These are phyloP conservation scores for Cavia porcellus DNA, from an alignment of 2,113 vertebrate species.

Conservation along the genomic window DNA sequence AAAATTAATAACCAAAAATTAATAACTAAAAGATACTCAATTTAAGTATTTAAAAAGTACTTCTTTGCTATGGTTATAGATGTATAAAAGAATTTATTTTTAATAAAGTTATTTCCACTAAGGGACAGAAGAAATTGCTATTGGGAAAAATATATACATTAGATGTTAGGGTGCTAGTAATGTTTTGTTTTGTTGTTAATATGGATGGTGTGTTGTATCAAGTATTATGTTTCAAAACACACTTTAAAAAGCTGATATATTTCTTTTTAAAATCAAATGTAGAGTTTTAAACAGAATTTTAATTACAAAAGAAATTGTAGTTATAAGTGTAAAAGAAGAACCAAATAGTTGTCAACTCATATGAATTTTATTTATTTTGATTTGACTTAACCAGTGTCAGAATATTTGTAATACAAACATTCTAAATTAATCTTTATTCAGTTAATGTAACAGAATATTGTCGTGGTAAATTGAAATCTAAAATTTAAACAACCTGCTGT, in stretches of 20 bases:
- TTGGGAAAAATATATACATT: not conserved
- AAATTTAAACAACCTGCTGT: slow-evolving; percentile 48
- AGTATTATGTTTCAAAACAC: slow-evolving; percentile 33
- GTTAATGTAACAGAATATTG: slow-evolving; percentile 40
- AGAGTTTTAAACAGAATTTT: slow-evolving; percentile 51
- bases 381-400: slow-evolving; percentile 55
- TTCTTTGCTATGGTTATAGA: not conserved
- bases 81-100: slow-evolving; percentile 22
- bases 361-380: slow-evolving; percentile 14
- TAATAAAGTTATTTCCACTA: slow-evolving; percentile 30
- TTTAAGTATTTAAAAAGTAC: slow-evolving; percentile 1
- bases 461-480: slow-evolving; percentile 15
- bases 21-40: not conserved
- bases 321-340: slow-evolving; percentile 56
- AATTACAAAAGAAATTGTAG: slow-evolving; percentile 58
- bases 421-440: slow-evolving; percentile 52
- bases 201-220: slow-evolving; percentile 43
- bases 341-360: slow-evolving; percentile 49
- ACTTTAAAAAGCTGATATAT: not conserved
- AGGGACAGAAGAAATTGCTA: not conserved
- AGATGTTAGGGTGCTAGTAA: not conserved
- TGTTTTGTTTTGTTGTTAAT: not conserved
- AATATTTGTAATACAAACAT: slow-evolving; percentile 67
- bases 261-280: slow-evolving; percentile 38
- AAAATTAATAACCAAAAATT: too few relatives aligned